Evolutionary conservation across 1,140 invertebrate species (phyloP), one percentile per base, ranked within the genome.

Genomic region (Aphaenogaster floridana): DNA sequence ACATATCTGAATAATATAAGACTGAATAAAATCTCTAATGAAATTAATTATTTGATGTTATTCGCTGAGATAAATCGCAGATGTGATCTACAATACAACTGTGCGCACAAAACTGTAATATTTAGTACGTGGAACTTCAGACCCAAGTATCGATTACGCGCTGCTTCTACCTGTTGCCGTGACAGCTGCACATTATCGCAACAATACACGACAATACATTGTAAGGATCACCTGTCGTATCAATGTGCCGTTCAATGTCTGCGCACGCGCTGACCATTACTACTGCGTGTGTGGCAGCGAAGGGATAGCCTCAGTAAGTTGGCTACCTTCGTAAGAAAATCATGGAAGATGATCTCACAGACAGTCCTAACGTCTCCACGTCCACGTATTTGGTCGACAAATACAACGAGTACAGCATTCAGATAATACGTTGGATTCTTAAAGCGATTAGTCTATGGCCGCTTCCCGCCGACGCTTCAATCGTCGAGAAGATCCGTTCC

Each of bases 241-340:
- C 54, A 54, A 28, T 34, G 15, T 45, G 3, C 1, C n/a, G 39
- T 59, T 45, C 68, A 74, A 48, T 83, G 9, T 45, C 52, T 28
- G 80, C 80, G 68, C 80, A 83, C 50, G 52, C 80, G 80, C 54
- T 72, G 42, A 83, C 15, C 21, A 4, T 83, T 83, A 59, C 52
- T 57, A 61, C 36, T 59, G 63, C 42, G 9, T 28, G n/a, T n/a
- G 5, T 6, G 4, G 2, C 39, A 45, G 13, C 17, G 17, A 59
- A 68, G 9, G 0, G n/a, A 39, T n/a, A 28, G 11, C 21, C 9
- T 21, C 63, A 86, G 72, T 86, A 21, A 28, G 42, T 39, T 11
- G 5, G 3, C 48, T 28, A 48, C 28, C 39, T 45, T 59, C 50
- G 4, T 66, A 15, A 21, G 50, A 59, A 54, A 50, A 86, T 39